Evolutionary conservation across 2,113 vertebrate genomes (phyloP).

Genomic region (Perccottus glenii): DNA sequence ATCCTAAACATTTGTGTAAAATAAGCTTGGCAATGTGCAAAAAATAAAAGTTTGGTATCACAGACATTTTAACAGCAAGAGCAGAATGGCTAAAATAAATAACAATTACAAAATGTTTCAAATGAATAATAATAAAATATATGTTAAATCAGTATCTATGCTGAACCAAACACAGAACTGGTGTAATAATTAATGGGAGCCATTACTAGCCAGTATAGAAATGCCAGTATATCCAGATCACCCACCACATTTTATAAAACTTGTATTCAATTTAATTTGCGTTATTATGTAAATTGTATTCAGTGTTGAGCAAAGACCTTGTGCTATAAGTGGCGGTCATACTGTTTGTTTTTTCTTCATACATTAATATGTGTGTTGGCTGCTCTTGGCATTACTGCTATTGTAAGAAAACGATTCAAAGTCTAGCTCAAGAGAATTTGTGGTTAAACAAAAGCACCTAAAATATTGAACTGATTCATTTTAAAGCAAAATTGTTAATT

Average conservation of each 20-base stretch:
- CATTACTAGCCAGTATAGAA: no score
- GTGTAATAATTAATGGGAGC: no score
- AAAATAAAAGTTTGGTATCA: no score
- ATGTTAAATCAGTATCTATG: no score
- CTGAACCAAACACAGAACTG: no score
- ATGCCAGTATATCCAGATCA: background rate
- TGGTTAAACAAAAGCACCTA: background rate
- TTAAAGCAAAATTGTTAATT: background rate
- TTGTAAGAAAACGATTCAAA: background rate
- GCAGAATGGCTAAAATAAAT: no score
- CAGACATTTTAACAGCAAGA: no score
- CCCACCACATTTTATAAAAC: background rate
- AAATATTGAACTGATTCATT: background rate
- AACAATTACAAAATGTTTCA: no score
- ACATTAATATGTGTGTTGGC: slow-evolving; percentile 7
- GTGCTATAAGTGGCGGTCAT: slow-evolving; percentile 1
- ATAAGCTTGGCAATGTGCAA: no score
- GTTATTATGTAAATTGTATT: slow-evolving; percentile 6
- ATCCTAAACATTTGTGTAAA: no score
- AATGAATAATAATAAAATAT: no score
- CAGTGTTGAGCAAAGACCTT: background rate
- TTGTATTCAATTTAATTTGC: background rate
- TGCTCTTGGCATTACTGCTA: background rate
- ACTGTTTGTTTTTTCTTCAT: background rate
- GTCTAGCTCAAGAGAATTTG: background rate